Conservation (phyloP, 2,113 vertebrate species). For the Dendrocopos noguchii region DNA sequence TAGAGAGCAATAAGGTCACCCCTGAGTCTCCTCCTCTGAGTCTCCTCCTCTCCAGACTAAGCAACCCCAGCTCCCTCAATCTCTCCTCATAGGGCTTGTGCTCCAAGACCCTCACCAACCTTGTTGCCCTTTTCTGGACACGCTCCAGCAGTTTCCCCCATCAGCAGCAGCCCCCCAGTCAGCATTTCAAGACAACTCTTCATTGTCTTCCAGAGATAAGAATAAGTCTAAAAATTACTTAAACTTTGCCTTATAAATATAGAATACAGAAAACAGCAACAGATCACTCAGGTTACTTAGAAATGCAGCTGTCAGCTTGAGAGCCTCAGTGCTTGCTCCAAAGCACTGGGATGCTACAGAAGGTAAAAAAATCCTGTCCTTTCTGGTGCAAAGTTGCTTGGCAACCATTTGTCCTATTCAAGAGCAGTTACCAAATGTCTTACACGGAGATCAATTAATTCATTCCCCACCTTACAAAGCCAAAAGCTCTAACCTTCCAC, state of each 20-base stretch:
- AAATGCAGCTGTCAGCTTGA: background rate
- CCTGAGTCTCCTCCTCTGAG: too few species aligned
- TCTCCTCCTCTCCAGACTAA: too few species aligned
- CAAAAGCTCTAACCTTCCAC: slow-evolving; percentile 15
- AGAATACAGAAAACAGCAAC: background rate
- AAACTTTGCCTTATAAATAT: background rate
- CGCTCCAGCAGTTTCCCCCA: too few species aligned
- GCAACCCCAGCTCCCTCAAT: too few species aligned
- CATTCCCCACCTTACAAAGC: background rate
- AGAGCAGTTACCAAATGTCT: background rate
- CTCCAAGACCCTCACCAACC: too few species aligned
- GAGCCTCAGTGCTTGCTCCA: background rate
- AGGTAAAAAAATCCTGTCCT: background rate
- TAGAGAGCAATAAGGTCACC: too few species aligned
- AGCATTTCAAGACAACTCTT: background rate
- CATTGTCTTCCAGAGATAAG: background rate
- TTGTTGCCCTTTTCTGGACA: too few species aligned
- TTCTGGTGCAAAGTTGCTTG: background rate
- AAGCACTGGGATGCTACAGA: background rate
- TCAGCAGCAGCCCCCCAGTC: background rate
- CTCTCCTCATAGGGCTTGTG: too few species aligned
- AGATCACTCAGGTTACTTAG: background rate
- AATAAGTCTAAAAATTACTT: background rate
- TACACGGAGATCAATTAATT: background rate
- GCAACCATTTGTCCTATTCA: slow-evolving; percentile 24